Conservation (phyloP, 1,140 invertebrate species). For the Yoshiicerus persimilis region DNA sequence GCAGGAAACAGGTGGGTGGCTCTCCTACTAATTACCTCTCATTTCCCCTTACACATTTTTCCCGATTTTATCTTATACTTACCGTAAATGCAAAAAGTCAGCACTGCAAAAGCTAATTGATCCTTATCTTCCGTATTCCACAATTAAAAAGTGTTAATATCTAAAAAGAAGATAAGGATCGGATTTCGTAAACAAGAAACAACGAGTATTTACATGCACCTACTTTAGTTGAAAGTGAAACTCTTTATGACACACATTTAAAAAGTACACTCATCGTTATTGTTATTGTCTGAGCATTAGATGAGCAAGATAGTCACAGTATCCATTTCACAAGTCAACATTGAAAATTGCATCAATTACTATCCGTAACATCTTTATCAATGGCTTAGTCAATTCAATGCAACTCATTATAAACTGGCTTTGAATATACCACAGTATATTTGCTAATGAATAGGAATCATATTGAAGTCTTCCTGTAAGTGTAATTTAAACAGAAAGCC, state of each 20-base stretch:
- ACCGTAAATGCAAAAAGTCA: neutral
- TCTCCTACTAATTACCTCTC: neutral
- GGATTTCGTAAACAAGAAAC: neutral
- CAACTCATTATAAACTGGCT: neutral
- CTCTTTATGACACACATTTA: neutral
- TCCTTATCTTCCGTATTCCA: neutral
- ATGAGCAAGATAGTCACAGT: neutral
- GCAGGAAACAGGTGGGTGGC: slow-evolving; percentile 1
- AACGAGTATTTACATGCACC: neutral
- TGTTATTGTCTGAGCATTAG: too few species aligned
- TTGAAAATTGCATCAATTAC: neutral
- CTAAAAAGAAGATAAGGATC: neutral
- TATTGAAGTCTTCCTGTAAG: too few species aligned
- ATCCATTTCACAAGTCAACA: neutral
- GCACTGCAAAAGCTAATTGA: neutral
- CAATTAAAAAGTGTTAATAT: neutral
- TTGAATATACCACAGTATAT: neutral
- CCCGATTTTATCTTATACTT: neutral
- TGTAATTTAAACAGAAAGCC: neutral
- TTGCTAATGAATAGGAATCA: too few species aligned
- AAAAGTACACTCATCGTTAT: too few species aligned
- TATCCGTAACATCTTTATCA: neutral
- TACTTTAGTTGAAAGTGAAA: neutral
- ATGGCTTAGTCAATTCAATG: neutral
- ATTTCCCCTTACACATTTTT: neutral